A percentile compares a stretch with the other conserved stretches of the same genome.
These are phyloP conservation scores for Pandemis corylana DNA, from an alignment of 2,888 invertebrate genomes.

Conservation along the genomic window DNA sequence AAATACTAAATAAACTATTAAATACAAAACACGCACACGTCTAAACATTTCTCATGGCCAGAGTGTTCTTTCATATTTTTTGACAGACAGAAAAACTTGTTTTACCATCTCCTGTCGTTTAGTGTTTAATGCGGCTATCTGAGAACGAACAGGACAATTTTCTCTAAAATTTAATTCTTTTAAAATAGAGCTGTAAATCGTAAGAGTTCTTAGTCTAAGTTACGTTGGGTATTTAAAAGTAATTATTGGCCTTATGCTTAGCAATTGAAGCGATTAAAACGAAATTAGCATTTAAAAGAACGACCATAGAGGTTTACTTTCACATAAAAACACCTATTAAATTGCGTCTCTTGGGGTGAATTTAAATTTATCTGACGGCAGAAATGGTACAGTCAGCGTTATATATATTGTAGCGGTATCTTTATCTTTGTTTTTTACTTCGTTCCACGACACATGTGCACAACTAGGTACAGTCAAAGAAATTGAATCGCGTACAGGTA, in stretches of 20 bases:
- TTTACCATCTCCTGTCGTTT: no score
- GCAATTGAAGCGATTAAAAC: not conserved
- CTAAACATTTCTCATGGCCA: no score
- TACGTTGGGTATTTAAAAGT: not conserved
- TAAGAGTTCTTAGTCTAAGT: not conserved
- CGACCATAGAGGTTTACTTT: not conserved
- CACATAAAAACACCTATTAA: not conserved
- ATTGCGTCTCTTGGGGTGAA: not conserved
- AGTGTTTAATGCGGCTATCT: slow-evolving; percentile 22
- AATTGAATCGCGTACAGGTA: no score
- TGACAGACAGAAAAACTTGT: no score
- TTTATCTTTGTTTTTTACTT: no score
- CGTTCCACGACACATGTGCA: no score
- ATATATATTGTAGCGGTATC: no score
- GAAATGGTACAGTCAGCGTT: not conserved
- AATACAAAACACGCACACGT: no score
- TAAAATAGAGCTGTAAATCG: no score
- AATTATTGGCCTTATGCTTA: not conserved
- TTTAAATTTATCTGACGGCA: not conserved
- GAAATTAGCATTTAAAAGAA: not conserved
- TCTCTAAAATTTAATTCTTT: not conserved
- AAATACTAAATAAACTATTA: no score
- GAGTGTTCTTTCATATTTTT: no score
- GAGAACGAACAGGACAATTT: slow-evolving; percentile 37
- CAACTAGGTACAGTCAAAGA: no score